A percentile compares a stretch with the other conserved stretches of the same genome.
These are phyloP conservation scores for Melanocharis versteri DNA, from an alignment of 2,113 vertebrate species.

Conservation along the genomic window DNA sequence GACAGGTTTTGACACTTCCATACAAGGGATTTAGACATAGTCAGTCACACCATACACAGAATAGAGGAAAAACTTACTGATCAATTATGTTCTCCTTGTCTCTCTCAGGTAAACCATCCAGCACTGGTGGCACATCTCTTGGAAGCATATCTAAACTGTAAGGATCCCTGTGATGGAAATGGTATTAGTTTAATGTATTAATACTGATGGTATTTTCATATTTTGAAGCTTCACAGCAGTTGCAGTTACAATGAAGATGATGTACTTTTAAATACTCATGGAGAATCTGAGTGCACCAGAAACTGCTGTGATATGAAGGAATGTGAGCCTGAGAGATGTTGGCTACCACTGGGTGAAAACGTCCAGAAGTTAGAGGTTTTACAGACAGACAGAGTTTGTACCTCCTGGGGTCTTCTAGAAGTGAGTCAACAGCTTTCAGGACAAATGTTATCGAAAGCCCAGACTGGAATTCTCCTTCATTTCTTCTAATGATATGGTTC, in stretches of 20 bases:
- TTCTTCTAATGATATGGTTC: neutral
- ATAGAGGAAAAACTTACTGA: slow-evolving; percentile 40
- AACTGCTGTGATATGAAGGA: neutral
- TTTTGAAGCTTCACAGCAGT: neutral
- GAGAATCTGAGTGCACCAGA: neutral
- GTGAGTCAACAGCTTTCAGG: neutral
- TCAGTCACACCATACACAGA: neutral
- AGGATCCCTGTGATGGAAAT: slow-evolving; percentile 64
- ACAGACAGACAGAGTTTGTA: neutral
- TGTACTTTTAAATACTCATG: neutral
- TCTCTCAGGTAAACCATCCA: slow-evolving; percentile 62
- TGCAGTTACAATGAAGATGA: neutral
- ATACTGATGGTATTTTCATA: neutral
- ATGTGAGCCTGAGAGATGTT: neutral
- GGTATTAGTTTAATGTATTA: neutral
- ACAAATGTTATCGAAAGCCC: neutral
- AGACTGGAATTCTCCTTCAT: neutral
- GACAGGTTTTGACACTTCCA: neutral
- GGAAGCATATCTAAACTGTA: slow-evolving; percentile 73
- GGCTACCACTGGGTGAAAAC: neutral
- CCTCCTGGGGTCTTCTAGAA: neutral
- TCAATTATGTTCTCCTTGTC: slow-evolving; percentile 68
- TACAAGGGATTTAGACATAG: neutral
- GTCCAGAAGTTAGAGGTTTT: neutral
- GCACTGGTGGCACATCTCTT: slow-evolving; percentile 37